These are phyloP conservation scores for Callorhinus ursinus DNA, from an alignment of 2,113 vertebrate species.

Conservation along the genomic window DNA sequence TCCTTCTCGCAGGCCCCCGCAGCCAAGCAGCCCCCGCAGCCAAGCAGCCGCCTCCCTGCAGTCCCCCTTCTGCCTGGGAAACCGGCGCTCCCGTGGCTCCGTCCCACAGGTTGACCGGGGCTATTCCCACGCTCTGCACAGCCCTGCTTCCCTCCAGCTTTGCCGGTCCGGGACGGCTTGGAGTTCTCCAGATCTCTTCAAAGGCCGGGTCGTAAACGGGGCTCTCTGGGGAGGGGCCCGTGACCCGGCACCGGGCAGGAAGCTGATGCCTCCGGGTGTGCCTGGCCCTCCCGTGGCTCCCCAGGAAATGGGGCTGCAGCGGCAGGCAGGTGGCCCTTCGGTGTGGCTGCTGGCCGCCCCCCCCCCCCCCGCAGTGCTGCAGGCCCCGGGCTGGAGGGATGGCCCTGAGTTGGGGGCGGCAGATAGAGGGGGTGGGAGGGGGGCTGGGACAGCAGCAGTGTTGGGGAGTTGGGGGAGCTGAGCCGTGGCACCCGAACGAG, in stretches of 20 bases:
- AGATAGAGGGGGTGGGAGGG: background rate
- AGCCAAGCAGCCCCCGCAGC: background rate
- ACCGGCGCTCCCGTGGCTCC: background rate
- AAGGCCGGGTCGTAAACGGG: background rate
- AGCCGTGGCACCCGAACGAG: no score
- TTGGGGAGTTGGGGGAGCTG: background rate
- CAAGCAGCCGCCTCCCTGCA: background rate
- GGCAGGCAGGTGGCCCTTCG: background rate
- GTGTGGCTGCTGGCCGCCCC: no score
- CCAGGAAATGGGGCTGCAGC: background rate
- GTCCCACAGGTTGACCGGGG: background rate
- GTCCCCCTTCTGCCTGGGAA: background rate
- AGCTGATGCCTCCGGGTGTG: rapidly evolving
- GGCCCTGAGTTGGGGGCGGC: background rate
- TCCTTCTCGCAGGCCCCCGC: background rate
- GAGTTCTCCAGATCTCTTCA: background rate
- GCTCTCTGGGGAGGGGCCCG: background rate
- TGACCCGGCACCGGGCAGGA: background rate
- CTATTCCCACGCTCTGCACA: background rate
- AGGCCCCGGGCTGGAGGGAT: background rate
- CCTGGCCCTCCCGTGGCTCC: background rate
- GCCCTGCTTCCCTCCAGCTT: background rate
- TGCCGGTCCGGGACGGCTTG: no score
- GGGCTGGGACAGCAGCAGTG: background rate
- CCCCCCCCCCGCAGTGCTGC: no score